phyloP scores from a whole-genome alignment of 1,140 invertebrate species.

The Hetaerina americana region DNA sequence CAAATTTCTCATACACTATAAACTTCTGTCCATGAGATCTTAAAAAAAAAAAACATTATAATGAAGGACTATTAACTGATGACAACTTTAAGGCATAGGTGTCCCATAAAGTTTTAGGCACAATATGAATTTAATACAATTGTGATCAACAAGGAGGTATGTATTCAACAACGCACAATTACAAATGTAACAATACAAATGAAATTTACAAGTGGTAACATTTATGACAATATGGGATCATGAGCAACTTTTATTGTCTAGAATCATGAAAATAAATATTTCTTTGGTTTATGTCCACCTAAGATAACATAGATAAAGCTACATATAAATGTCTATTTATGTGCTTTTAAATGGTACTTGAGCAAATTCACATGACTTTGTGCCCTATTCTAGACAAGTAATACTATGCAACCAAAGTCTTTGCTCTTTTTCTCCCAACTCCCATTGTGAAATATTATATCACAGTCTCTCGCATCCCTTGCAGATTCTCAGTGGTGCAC shows the following conservation, averaged over 20 bases:
- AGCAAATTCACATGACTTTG: neutral
- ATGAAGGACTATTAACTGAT: neutral
- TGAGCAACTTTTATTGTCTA: conserved; percentile 10
- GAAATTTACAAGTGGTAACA: conserved; percentile 12
- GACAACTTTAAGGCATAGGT: conserved; percentile 13
- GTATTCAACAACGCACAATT: conserved; percentile 14
- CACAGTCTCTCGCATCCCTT: conserved; percentile 15
- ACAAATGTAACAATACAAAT: conserved; percentile 14
- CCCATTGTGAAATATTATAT: conserved; percentile 2
- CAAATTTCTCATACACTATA: conserved; percentile 2
- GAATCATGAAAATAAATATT: neutral
- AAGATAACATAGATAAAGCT: neutral
- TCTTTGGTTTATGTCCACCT: neutral
- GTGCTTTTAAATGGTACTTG: neutral
- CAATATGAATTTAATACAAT: neutral
- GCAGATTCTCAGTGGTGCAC: conserved; percentile 11
- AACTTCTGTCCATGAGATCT: conserved; percentile 1
- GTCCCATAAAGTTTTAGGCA: conserved; percentile 15
- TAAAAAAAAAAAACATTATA: conserved; percentile 1
- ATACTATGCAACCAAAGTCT: neutral
- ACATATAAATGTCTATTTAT: neutral
- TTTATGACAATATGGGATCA: conserved; percentile 10
- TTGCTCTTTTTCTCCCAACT: neutral
- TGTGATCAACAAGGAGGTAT: conserved; percentile 10
- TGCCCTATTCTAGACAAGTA: neutral